Evolutionary conservation across 1,140 invertebrate genomes (phyloP).

Genomic region (Meloidogyne chitwoodi): DNA sequence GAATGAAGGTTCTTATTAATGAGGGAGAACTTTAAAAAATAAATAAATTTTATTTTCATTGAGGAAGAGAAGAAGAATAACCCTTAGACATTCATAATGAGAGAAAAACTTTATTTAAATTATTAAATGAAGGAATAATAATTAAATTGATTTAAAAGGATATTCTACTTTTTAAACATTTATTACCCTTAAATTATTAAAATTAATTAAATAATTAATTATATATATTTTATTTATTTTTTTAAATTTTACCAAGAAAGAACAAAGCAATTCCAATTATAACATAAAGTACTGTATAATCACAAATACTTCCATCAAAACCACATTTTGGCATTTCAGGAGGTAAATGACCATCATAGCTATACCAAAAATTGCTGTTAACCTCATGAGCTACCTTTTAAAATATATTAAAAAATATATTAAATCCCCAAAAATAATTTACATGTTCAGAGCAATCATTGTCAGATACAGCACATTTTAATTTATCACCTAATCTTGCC

Average conservation of each 20-base stretch:
- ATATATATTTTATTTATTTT: too few relatives aligned
- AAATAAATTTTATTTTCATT: too few relatives aligned
- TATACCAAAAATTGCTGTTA: slow-evolving; percentile 48
- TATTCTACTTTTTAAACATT: too few relatives aligned
- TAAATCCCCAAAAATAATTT: neutral
- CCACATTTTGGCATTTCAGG: slow-evolving; percentile 54
- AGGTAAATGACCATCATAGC: slow-evolving; percentile 22
- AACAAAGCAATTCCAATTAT: slow-evolving; percentile 45
- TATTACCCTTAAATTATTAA: too few relatives aligned
- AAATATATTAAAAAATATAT: neutral
- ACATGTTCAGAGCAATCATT: slow-evolving; percentile 57
- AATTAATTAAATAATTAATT: too few relatives aligned
- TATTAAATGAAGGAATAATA: too few relatives aligned
- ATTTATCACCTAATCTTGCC: slow-evolving; percentile 49
- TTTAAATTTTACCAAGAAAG: slow-evolving; percentile 24
- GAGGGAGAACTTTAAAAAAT: too few relatives aligned
- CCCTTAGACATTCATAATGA: too few relatives aligned
- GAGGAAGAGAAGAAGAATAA: too few relatives aligned
- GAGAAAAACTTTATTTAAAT: too few relatives aligned
- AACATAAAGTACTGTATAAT: slow-evolving; percentile 53
- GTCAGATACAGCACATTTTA: slow-evolving; percentile 41
- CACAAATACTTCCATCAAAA: slow-evolving; percentile 56
- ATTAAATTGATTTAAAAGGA: too few relatives aligned
- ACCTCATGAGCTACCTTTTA: slow-evolving; percentile 53
- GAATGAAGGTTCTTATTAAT: too few relatives aligned